These are phyloP conservation scores for Forbesichthys papilliferus DNA, from an alignment of 2,113 vertebrate species.

Conservation along the genomic window DNA sequence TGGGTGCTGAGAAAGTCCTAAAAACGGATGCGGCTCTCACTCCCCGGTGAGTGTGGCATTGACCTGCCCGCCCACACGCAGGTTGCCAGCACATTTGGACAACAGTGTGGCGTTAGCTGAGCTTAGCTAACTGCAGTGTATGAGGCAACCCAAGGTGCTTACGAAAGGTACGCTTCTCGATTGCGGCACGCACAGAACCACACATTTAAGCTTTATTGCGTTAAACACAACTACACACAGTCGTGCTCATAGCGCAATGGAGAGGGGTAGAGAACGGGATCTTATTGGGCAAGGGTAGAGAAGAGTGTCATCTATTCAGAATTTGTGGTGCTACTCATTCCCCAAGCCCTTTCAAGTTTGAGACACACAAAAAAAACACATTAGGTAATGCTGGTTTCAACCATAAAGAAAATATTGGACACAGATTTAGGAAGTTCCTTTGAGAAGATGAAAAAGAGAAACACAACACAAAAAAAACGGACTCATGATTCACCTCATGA, in stretches of 20 bases:
- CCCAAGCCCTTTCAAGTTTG: too few relatives aligned
- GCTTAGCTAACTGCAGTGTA: slow-evolving; percentile 16
- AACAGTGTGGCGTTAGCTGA: slow-evolving; percentile 13
- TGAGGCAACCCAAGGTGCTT: not conserved
- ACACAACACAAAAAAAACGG: not conserved
- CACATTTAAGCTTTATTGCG: too few relatives aligned
- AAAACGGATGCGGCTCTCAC: slow-evolving; percentile 33
- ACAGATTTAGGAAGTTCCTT: too few relatives aligned
- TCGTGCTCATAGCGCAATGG: not conserved
- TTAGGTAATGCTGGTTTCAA: too few relatives aligned
- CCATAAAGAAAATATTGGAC: too few relatives aligned
- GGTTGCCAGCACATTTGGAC: slow-evolving; percentile 23
- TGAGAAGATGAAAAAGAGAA: not conserved
- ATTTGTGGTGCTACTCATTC: too few relatives aligned
- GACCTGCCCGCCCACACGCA: slow-evolving; percentile 21
- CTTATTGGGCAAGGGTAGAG: not conserved
- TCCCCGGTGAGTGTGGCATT: slow-evolving; percentile 37
- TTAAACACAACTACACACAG: too few relatives aligned
- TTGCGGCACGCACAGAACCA: too few relatives aligned
- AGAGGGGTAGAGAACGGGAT: not conserved
- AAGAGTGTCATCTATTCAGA: too few relatives aligned
- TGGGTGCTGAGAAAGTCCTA: slow-evolving; percentile 20
- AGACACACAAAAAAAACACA: not conserved
- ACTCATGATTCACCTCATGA: not conserved
- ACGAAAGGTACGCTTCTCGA: not conserved